Conservation (phyloP, 2,888 invertebrate genomes). For the Himalopsyche japonica region DNA sequence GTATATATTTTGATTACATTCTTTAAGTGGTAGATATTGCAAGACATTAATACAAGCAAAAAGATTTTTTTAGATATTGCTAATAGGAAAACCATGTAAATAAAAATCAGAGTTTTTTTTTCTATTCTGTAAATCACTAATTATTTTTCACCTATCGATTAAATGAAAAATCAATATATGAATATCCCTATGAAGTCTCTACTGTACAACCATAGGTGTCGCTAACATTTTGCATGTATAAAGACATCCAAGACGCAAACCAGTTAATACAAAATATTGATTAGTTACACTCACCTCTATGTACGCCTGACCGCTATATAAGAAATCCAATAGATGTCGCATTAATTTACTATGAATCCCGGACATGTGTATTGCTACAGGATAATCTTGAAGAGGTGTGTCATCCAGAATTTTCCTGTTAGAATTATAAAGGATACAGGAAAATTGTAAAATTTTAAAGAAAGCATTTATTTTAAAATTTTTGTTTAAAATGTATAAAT, state of each 20-base stretch:
- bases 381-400: slow-evolving; percentile 69
- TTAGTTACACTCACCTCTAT: slow-evolving; percentile 62
- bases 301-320: slow-evolving; percentile 84
- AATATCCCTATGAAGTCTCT: neutral
- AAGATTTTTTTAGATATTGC: slow-evolving; percentile 21
- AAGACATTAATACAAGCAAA: neutral
- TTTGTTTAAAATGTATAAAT: neutral
- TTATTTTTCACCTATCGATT: too few relatives aligned
- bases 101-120: too few relatives aligned
- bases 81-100: too few relatives aligned
- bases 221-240: neutral
- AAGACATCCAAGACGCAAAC: slow-evolving; percentile 42
- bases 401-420: slow-evolving; percentile 72
- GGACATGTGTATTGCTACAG: slow-evolving; percentile 81
- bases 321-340: slow-evolving; percentile 79
- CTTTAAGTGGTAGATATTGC: too few relatives aligned
- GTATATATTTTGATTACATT: too few relatives aligned
- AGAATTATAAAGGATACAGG: slow-evolving; percentile 42
- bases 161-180: neutral
- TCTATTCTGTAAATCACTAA: too few relatives aligned
- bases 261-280: neutral
- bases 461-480: neutral
- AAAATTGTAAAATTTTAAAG: neutral
- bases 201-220: neutral
- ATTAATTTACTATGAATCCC: slow-evolving; percentile 80